phyloP scores from a whole-genome alignment of 2,113 vertebrate species.

The Pan troglodytes region NHGRI_mPanTro3-v2.1_pri NC_072402.2:73959001-73959500 shows the following conservation, averaged over 20 bases:
- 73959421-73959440: not conserved
- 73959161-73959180: not conserved
- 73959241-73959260: not conserved
- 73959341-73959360: not conserved
- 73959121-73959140: not conserved
- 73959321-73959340: not conserved
- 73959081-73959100: not conserved
- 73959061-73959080: not conserved
- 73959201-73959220: not conserved
- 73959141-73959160: not conserved
- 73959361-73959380: not conserved
- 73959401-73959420: not conserved
- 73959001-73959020: not conserved
- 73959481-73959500: not conserved
- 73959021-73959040: not conserved
- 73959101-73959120: not conserved
- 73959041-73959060: not conserved
- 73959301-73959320: not conserved
- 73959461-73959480: not conserved
- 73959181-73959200: not conserved
- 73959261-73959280: not conserved
- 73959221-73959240: slow-evolving; percentile 16
- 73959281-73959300: not conserved
- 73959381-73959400: not conserved
- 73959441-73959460: not conserved